These are phyloP conservation scores for Brachyalestes nurse DNA, from an alignment of 2,797 vertebrate genomes.

Conservation along the genomic window DNA sequence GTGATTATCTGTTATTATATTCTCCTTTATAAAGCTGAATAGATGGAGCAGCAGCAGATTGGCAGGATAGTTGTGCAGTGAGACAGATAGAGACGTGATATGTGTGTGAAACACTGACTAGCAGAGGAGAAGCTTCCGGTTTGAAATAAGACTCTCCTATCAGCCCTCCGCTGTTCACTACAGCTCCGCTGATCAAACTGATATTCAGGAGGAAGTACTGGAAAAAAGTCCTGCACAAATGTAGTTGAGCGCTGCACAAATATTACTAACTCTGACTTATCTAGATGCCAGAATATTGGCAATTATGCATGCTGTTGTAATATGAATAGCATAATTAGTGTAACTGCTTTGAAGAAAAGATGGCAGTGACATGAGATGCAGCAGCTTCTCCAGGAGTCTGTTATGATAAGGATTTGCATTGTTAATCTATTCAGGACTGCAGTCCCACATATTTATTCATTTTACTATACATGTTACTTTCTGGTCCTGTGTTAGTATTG, in stretches of 20 bases:
- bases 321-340: background rate
- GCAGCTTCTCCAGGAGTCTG: background rate
- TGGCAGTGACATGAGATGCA: background rate
- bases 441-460: too few relatives aligned
- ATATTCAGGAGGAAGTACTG: conserved; percentile 7
- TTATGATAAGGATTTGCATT: too few relatives aligned
- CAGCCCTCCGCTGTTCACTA: conserved; percentile 33
- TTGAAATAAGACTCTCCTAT: conserved; percentile 64
- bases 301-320: background rate
- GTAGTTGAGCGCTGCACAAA: background rate
- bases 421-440: too few relatives aligned
- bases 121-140: conserved; percentile 34
- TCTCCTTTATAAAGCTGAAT: conserved; percentile 64
- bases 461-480: too few relatives aligned
- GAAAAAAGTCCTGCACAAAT: background rate
- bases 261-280: background rate
- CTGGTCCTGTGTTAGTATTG: too few relatives aligned
- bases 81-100: conserved; percentile 55
- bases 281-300: background rate
- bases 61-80: conserved; percentile 49
- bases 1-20: conserved; percentile 79
- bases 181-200: conserved; percentile 14
- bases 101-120: conserved; percentile 51
- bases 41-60: conserved; percentile 66
- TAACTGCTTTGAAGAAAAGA: background rate